These are phyloP conservation scores for Eremobia ochroleuca DNA, from an alignment of 2,888 invertebrate genomes.

Conservation along the genomic window DNA sequence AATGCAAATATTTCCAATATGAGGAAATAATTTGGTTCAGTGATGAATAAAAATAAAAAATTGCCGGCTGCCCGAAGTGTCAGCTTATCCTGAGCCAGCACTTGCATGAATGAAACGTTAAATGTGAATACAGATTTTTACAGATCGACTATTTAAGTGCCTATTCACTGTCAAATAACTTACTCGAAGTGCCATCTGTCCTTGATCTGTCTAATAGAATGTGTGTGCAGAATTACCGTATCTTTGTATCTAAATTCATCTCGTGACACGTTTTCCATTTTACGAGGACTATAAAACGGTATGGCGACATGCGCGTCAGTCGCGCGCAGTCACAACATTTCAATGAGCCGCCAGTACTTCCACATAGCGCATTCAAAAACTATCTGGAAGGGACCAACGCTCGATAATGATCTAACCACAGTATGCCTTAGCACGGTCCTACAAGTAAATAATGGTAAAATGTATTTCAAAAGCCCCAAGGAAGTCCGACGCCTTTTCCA, in stretches of 20 bases:
- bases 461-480: constrained; percentile 32
- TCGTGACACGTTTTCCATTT: constrained; percentile 74
- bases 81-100: not conserved
- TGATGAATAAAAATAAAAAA: not conserved
- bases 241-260: constrained; percentile 75
- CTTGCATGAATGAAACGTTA: constrained; percentile 7
- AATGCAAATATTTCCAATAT: not conserved
- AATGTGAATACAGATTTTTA: constrained; percentile 9
- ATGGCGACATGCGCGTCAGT: constrained; percentile 76
- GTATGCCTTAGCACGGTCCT: not conserved
- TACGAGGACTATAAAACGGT: constrained; percentile 82
- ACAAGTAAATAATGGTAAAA: constrained; percentile 37
- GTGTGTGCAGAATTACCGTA: constrained; percentile 66
- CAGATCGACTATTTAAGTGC: constrained; percentile 26
- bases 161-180: constrained; percentile 54
- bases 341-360: constrained; percentile 69
- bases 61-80: not conserved
- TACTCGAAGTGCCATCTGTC: constrained; percentile 40
- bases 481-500: constrained; percentile 63
- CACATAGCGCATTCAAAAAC: constrained; percentile 46
- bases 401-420: constrained; percentile 18
- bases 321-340: constrained; percentile 68
- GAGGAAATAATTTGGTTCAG: not conserved
- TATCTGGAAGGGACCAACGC: constrained; percentile 65
- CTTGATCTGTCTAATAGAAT: constrained; percentile 60